Evolutionary conservation across 2,888 invertebrate genomes (phyloP).

Genomic region (Tachina lurida): DNA sequence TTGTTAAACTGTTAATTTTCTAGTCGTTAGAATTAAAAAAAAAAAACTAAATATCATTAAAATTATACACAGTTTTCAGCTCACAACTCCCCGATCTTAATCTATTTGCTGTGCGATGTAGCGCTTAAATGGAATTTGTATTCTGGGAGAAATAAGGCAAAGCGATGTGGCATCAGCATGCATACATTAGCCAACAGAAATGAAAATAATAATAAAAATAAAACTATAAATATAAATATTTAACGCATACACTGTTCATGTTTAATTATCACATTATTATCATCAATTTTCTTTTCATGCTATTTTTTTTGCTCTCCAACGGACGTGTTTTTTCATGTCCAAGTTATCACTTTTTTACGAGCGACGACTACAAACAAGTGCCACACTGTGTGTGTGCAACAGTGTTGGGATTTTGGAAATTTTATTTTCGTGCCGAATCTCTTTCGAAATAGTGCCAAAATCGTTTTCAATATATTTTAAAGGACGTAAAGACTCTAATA

Average conservation of each 20-base stretch:
- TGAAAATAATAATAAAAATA: background rate
- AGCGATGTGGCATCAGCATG: conserved; percentile 14
- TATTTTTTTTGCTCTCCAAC: background rate
- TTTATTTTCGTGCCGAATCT: too few relatives aligned
- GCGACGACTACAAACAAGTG: background rate
- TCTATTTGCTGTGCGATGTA: conserved; percentile 21
- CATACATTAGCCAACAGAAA: background rate
- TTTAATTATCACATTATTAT: conserved; percentile 71
- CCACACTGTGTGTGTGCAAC: background rate
- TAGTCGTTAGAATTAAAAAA: background rate
- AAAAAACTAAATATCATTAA: conserved; percentile 14
- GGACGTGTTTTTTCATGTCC: conserved; percentile 45
- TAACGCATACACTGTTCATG: conserved; percentile 49
- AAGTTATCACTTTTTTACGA: conserved; percentile 62
- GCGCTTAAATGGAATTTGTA: conserved; percentile 33
- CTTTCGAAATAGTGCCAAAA: too few relatives aligned
- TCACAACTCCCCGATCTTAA: conserved; percentile 39
- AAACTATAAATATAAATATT: background rate
- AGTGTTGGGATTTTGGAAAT: too few relatives aligned
- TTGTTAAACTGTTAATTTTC: conserved; percentile 18
- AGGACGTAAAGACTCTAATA: too few relatives aligned
- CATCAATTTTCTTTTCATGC: conserved; percentile 61
- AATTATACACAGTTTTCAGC: conserved; percentile 22
- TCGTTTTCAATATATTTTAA: too few relatives aligned
- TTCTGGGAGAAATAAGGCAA: conserved; percentile 22